Percentiles rank a stretch among this genome's conserved stretches.
These are phyloP conservation scores for Neoitamus cyanurus DNA, from an alignment of 2,888 invertebrate genomes.

Conservation along the genomic window DNA sequence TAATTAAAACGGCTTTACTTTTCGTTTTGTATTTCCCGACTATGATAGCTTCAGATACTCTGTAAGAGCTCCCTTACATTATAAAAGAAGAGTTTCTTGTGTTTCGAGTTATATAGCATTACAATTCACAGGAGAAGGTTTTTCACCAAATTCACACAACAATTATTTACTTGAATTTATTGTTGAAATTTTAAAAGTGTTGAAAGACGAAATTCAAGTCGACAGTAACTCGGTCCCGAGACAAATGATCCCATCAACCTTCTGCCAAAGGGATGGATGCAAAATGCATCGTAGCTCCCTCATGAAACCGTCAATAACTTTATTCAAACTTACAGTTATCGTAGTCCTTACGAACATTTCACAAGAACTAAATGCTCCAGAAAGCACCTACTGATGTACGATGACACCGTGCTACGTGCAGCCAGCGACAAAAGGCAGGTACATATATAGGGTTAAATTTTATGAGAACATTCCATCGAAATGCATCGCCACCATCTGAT, in stretches of 20 bases:
- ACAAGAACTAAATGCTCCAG: background rate
- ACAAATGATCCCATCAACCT: background rate
- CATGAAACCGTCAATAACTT: background rate
- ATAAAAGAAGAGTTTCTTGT: too few relatives aligned
- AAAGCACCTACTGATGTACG: background rate
- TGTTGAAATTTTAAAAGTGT: too few relatives aligned
- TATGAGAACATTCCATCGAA: background rate
- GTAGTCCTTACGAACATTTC: background rate
- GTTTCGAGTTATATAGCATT: too few relatives aligned
- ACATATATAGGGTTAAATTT: background rate
- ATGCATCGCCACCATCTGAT: background rate
- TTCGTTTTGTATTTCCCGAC: too few relatives aligned
- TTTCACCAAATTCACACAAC: too few relatives aligned
- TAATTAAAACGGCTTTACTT: too few relatives aligned
- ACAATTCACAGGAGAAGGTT: too few relatives aligned
- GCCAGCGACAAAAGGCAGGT: background rate
- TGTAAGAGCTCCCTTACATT: too few relatives aligned
- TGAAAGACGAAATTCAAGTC: too few relatives aligned
- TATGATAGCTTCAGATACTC: too few relatives aligned
- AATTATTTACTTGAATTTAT: too few relatives aligned
- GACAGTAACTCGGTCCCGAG: background rate
- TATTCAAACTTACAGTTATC: background rate
- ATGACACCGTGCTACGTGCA: background rate
- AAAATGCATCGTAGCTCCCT: background rate
- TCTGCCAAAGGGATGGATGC: background rate